These are phyloP conservation scores for Antheraea yamamai DNA, from an alignment of 2,888 invertebrate genomes.

Conservation along the genomic window DNA sequence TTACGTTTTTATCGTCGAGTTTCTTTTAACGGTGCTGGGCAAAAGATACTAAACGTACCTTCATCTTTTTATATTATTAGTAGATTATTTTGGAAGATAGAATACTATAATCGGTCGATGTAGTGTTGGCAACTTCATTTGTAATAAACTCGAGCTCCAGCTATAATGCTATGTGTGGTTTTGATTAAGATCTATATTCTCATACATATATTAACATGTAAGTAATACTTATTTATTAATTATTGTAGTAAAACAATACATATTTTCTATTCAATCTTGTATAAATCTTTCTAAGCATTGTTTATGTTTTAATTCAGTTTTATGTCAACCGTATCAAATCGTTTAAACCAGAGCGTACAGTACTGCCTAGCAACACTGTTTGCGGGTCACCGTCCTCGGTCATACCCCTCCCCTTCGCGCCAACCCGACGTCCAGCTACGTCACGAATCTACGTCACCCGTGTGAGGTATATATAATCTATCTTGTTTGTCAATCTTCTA, in stretches of 20 bases:
- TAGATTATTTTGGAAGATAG: no score
- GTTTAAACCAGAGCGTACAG: not conserved
- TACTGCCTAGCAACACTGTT: constrained; percentile 22
- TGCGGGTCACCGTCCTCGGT: constrained; percentile 63
- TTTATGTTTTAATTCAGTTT: constrained; percentile 7
- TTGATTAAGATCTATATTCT: no score
- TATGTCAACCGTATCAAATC: not conserved
- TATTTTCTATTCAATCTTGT: not conserved
- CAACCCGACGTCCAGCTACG: constrained; percentile 44
- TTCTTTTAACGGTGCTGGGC: no score
- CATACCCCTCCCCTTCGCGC: constrained; percentile 33
- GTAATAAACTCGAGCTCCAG: no score
- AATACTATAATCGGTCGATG: no score
- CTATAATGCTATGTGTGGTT: no score
- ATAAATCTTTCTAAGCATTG: not conserved
- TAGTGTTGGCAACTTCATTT: no score
- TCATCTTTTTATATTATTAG: no score
- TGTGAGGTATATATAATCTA: not conserved
- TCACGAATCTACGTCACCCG: constrained; percentile 65
- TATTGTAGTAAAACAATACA: not conserved
- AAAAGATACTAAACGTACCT: no score
- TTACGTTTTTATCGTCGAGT: no score
- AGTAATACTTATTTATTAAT: not conserved
- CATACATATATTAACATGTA: no score
- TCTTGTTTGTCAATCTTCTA: constrained; percentile 1